These are phyloP conservation scores for Pycnonotus jocosus DNA, from an alignment of 2,113 vertebrate genomes.

Conservation along the genomic window DNA sequence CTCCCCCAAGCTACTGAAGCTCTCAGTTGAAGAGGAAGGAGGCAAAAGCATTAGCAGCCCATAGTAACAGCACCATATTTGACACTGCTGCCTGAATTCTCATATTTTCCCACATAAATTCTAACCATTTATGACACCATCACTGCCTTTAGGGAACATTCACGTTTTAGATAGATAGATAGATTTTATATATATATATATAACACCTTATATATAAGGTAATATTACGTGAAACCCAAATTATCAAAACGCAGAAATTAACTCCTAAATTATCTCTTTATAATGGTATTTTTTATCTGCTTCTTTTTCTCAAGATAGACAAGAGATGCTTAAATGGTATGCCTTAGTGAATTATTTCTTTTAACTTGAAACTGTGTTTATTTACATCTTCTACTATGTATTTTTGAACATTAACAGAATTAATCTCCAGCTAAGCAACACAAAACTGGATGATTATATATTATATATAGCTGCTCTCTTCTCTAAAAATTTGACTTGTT, in stretches of 20 bases:
- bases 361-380: neutral
- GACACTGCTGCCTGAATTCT: neutral
- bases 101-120: neutral
- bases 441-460: neutral
- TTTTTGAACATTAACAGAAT: neutral
- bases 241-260: neutral
- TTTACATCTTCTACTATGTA: neutral
- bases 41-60: neutral
- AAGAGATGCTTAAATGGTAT: neutral
- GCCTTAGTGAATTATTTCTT: neutral
- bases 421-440: neutral
- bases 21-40: neutral
- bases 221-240: neutral
- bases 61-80: neutral
- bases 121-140: neutral
- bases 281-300: neutral
- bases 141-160: neutral
- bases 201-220: neutral
- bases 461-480: neutral
- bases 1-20: neutral
- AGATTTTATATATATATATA: neutral
- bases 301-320: neutral
- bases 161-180: neutral
- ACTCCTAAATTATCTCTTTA: neutral
- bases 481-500: neutral